These are phyloP conservation scores for Drosophila yooni DNA, from an alignment of 2,888 invertebrate species.

Conservation along the genomic window DNA sequence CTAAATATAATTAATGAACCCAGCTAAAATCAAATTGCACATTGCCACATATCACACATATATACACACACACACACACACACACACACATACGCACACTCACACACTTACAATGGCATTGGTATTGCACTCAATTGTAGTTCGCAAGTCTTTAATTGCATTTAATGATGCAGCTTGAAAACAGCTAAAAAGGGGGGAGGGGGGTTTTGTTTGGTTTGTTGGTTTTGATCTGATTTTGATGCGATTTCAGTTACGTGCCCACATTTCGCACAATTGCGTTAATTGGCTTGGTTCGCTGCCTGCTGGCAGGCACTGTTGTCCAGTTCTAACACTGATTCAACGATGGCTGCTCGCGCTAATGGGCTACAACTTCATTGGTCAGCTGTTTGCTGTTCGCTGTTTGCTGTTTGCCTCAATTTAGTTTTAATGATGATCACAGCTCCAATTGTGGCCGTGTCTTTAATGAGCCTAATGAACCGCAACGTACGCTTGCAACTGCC, in stretches of 20 bases:
- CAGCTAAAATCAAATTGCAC: slow-evolving; percentile 50
- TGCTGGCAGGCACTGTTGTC: neutral
- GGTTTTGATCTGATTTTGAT: slow-evolving; percentile 50
- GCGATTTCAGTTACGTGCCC: slow-evolving; percentile 61
- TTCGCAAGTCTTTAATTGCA: slow-evolving; percentile 52
- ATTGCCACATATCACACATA: slow-evolving; percentile 23
- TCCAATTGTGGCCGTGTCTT: slow-evolving; percentile 65
- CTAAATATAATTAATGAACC: slow-evolving; percentile 70
- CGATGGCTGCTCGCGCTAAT: slow-evolving; percentile 58
- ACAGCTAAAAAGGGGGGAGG: neutral
- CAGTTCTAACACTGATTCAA: slow-evolving; percentile 20
- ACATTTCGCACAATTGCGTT: slow-evolving; percentile 69
- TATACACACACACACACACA: slow-evolving; percentile 4
- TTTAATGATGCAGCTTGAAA: slow-evolving; percentile 63
- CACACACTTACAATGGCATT: slow-evolving; percentile 29
- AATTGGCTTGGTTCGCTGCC: slow-evolving; percentile 49
- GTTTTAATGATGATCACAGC: slow-evolving; percentile 72
- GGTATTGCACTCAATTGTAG: slow-evolving; percentile 57
- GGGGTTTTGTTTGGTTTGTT: neutral
- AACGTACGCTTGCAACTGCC: slow-evolving; percentile 32
- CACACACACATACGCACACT: neutral
- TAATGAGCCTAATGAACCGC: slow-evolving; percentile 77
- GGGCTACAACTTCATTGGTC: slow-evolving; percentile 77
- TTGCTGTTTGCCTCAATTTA: slow-evolving; percentile 34
- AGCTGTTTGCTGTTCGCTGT: slow-evolving; percentile 7